Conservation (phyloP, 2,113 vertebrate species). For the Spea multiplicata region DNA sequence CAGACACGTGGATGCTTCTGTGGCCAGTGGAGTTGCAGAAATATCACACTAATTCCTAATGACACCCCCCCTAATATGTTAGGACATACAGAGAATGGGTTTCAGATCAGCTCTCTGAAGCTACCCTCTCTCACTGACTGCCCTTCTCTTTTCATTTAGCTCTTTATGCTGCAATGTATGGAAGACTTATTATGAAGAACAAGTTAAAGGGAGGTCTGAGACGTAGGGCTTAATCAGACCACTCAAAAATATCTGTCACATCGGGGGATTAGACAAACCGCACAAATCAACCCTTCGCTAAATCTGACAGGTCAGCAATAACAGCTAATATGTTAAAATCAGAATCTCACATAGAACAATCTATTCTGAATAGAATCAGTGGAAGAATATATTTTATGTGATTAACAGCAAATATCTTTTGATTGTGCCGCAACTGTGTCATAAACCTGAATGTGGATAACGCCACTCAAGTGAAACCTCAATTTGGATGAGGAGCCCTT, state of each 20-base stretch:
- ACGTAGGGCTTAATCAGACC: conserved; percentile 32
- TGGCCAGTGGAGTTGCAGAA: conserved; percentile 7
- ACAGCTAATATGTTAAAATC: background rate
- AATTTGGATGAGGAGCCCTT: no score
- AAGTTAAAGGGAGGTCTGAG: conserved; percentile 33
- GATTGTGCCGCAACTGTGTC: background rate
- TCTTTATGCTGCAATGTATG: conserved; percentile 38
- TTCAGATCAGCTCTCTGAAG: conserved; percentile 41
- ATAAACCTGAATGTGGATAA: no score
- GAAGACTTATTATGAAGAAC: conserved; percentile 43
- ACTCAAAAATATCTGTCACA: conserved; percentile 42
- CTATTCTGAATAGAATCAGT: background rate
- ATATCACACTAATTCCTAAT: conserved; percentile 44
- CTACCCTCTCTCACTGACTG: conserved; percentile 36
- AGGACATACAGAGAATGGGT: conserved; percentile 45
- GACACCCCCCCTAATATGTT: conserved; percentile 43
- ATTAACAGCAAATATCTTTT: background rate
- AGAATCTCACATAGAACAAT: background rate
- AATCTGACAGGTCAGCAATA: background rate
- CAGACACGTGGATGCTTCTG: conserved; percentile 19
- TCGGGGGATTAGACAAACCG: conserved; percentile 20
- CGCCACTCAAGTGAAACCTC: no score
- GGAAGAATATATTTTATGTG: background rate
- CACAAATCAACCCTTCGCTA: conserved; percentile 35
- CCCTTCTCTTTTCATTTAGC: conserved; percentile 43